Evolutionary conservation across 1,140 invertebrate genomes (phyloP).

Genomic region (Uloborus diversus): DNA sequence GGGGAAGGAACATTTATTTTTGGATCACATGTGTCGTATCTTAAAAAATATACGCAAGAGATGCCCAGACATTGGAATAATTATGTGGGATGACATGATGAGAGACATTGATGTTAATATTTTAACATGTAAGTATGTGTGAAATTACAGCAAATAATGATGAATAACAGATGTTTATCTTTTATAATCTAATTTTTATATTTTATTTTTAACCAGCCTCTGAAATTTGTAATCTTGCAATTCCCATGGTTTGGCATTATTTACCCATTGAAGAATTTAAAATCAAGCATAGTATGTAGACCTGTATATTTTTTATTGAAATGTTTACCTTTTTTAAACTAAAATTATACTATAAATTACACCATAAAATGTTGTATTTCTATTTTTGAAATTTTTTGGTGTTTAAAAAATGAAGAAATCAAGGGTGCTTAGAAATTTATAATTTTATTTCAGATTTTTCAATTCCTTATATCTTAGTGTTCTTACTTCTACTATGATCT

Average conservation of each 20-base stretch:
- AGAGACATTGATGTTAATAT: conserved; percentile 62
- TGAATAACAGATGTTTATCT: too few relatives aligned
- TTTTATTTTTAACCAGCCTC: conserved; percentile 58
- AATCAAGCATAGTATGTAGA: conserved; percentile 44
- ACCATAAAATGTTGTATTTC: too few relatives aligned
- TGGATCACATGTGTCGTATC: conserved; percentile 67
- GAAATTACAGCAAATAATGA: too few relatives aligned
- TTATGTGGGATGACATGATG: conserved; percentile 76
- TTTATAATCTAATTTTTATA: not conserved
- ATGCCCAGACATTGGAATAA: conserved; percentile 70
- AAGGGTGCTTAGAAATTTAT: too few relatives aligned
- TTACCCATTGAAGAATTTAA: conserved; percentile 47
- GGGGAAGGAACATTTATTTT: conserved; percentile 68
- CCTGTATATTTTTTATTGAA: not conserved
- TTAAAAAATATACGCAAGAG: conserved; percentile 64
- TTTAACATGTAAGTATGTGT: conserved; percentile 58
- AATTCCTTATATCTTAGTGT: too few relatives aligned
- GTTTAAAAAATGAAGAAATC: too few relatives aligned
- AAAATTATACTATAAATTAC: too few relatives aligned
- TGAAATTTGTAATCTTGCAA: conserved; percentile 63
- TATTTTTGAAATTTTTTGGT: too few relatives aligned
- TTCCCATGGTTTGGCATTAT: conserved; percentile 67
- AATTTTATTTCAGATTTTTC: too few relatives aligned
- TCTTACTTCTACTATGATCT: too few relatives aligned
- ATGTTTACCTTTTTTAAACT: too few relatives aligned